Percentiles rank a stretch among this genome's conserved stretches.
Conservation (phyloP, 2,888 invertebrate genomes). For the Hypomecis atomaria region DNA sequence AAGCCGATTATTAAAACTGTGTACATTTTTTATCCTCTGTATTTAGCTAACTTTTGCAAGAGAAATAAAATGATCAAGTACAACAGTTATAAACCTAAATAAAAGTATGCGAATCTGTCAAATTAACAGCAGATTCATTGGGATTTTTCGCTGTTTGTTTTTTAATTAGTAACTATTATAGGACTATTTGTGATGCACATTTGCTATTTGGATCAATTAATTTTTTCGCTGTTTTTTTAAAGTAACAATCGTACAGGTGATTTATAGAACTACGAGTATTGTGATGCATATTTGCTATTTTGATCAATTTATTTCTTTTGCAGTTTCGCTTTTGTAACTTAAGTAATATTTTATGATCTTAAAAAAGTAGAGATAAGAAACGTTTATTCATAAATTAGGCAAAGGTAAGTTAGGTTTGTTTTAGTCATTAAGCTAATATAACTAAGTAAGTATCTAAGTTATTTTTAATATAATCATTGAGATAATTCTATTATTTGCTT, state of each 20-base stretch:
- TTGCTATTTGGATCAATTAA: not conserved
- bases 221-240: not conserved
- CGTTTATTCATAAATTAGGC: constrained; percentile 7
- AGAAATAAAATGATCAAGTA: constrained; percentile 19
- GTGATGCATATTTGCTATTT: not conserved
- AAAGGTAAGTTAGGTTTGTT: not conserved
- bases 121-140: too few species aligned
- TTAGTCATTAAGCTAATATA: too few species aligned
- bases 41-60: not conserved
- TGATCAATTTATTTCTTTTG: constrained; percentile 16
- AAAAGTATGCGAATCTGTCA: too few species aligned
- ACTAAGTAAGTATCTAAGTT: too few species aligned
- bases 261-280: too few species aligned
- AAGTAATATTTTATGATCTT: not conserved
- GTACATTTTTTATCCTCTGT: constrained; percentile 8
- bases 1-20: constrained; percentile 76
- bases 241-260: too few species aligned
- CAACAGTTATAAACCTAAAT: not conserved
- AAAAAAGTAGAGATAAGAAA: not conserved
- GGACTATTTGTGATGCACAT: too few species aligned
- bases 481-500: constrained; percentile 4
- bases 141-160: too few species aligned
- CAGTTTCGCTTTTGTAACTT: constrained; percentile 13
- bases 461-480: not conserved
- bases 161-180: too few species aligned